A percentile compares a stretch with the other conserved stretches of the same genome.
phyloP scores from a whole-genome alignment of 1,140 invertebrate species.

The Drosophila kohkoa region DNA sequence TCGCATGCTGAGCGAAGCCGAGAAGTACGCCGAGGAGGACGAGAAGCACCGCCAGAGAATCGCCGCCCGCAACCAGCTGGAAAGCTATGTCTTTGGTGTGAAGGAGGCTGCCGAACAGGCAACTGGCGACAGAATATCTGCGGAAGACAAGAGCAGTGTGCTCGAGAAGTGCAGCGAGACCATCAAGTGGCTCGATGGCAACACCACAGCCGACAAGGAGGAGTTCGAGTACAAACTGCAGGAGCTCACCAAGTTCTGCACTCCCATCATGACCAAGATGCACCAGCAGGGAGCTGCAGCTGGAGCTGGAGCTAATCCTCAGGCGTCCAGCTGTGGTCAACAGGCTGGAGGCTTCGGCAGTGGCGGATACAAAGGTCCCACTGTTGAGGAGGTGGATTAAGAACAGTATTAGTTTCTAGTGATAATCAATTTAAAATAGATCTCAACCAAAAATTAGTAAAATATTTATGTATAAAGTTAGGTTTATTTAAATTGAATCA shows the following conservation, averaged over 20 bases:
- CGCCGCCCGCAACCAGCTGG: too few species aligned
- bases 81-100: too few species aligned
- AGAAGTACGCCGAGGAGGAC: too few species aligned
- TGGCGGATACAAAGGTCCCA: constrained; percentile 85
- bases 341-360: constrained; percentile 84
- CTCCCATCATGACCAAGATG: constrained; percentile 87
- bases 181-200: too few species aligned
- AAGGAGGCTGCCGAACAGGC: too few species aligned
- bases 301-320: constrained; percentile 70
- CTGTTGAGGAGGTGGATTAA: constrained; percentile 91
- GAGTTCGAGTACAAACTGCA: constrained; percentile 40
- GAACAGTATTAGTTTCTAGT: constrained; percentile 5
- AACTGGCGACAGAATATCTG: too few species aligned
- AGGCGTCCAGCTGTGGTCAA: constrained; percentile 82
- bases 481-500: constrained; percentile 28
- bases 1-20: too few species aligned
- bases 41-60: too few species aligned
- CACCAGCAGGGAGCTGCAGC: constrained; percentile 76
- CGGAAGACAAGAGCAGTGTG: too few species aligned
- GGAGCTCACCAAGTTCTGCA: constrained; percentile 86
- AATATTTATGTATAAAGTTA: neutral
- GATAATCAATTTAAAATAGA: constrained; percentile 1
- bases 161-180: too few species aligned
- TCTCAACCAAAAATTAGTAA: constrained; percentile 18
- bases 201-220: too few species aligned